phyloP scores from a whole-genome alignment of 1,140 invertebrate species.

The Platorchestia sp. region DNA sequence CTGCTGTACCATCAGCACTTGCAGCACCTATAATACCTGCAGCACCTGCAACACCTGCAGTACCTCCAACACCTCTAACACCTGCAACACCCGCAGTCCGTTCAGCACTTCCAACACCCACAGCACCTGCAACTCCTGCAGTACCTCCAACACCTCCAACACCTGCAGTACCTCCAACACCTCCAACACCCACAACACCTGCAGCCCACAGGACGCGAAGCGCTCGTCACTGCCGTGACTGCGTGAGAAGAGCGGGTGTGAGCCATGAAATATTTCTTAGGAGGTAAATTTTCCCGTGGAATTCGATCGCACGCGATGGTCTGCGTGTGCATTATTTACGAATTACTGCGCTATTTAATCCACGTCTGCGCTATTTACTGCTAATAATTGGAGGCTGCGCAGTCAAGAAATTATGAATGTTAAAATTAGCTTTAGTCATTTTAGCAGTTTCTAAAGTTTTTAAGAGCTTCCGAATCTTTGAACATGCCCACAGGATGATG shows the following conservation, averaged over 20 bases:
- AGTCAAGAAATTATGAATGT: not conserved
- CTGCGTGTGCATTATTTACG: no score
- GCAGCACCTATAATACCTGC: not conserved
- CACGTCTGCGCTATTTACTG: not conserved
- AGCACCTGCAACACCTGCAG: not conserved
- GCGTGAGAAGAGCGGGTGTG: conserved; percentile 17
- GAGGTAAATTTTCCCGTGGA: not conserved
- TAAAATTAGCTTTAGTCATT: not conserved
- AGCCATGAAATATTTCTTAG: not conserved
- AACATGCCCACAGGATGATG: no score
- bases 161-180: not conserved
- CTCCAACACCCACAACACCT: not conserved
- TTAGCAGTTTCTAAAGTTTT: not conserved
- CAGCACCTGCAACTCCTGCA: no score
- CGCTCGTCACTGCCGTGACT: conserved; percentile 4
- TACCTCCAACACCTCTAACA: not conserved
- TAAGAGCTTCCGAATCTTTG: no score
- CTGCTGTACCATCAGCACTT: no score
- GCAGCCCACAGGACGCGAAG: not conserved
- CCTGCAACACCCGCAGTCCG: not conserved
- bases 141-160: not conserved
- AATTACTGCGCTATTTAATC: not conserved
- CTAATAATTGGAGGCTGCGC: not conserved
- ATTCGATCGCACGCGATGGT: not conserved
- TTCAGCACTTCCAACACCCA: not conserved